Base-by-base conservation (phyloP, 2,113 vertebrate species). In the Sciurus niger region DNA sequence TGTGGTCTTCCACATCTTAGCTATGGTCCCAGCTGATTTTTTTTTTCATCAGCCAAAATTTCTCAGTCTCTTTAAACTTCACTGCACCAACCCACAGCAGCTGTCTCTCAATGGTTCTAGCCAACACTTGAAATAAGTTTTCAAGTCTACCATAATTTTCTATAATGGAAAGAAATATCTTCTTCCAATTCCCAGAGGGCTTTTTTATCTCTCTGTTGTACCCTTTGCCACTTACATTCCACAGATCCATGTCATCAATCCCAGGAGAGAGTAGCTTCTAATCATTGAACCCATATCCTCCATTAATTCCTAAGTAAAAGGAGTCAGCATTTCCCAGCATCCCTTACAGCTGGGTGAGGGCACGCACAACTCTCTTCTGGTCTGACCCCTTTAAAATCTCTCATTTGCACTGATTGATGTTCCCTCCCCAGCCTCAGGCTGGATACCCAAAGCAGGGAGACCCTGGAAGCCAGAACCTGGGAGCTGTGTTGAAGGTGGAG, bases 281-380 rank as follows among this genome's bases (percentile, higher is more conserved):
- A 30, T 40, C 6, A 63, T 11, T 11, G 22, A 68, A 24, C 53
- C 55, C 1, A 4, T 1, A 2, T 58, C 25, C 20, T 18, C 16
- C 25, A 12, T 32, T 67, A 13, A 24, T 37, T 11, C 17, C 1
- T 0, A 11, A 0, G 4, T 12, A 32, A 24, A 18, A 30, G 30
- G 18, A 18, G 2, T 25, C 7, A 25, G 8, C 6, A 51, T 60
- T 79, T 82, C 76, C 67, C 67, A 72, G 77, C 4, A 8, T 60
- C 20, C 53, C 37, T 88, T 78, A 70, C 70, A 84, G 91, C 68
- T 37, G 24, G 24, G 34, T 5, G 51, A 82, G 8, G 28, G 25
- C 37, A 13, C 4, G 25, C 17, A 25, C 0, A 9, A 0, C 3
- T 8, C 13, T 10, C 63, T 65, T 79, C 46, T n/a, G 0, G 5